Base-by-base conservation (phyloP, 2,888 invertebrate genomes). In the Pristionchus fissidentatus region DNA sequence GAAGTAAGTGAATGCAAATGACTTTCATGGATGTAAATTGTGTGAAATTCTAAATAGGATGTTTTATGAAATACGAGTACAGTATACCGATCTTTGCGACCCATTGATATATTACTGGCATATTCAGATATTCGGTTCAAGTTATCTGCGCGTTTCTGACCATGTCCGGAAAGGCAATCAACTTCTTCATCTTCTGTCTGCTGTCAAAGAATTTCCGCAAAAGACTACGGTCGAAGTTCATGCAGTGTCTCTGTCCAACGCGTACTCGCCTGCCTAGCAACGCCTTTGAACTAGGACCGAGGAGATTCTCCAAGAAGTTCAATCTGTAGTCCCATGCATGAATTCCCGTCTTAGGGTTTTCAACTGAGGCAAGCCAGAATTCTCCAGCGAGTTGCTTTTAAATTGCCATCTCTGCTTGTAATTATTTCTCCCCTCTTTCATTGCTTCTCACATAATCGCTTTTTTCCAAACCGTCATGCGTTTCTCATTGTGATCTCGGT, bases 161-260 rank as follows among this genome's bases (percentile, higher is more conserved):
- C 10, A 70, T 70, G 70, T 5, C 26, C 8, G 70, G 70, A 1
- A 70, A 70, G 22, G 41, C 70, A 0, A 15, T 55, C 22, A 55
- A 52, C 26, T 32, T 81, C 19, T n/a, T 81, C 46, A 38, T 81
- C 32, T 81, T 81, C 80, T 81, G 80, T 22, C 38, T 46, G 3
- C 35, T 32, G 3, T 81, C 60, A 7, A 32, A 10, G 22, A 60
- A 62, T 32, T 81, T 81, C 46, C 80, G 62, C 19, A 43, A 29
- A 19, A n/a, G 62, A 29, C 43, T 81, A 10, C 1, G 8, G 70
- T 26, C n/a, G 13, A 49, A 49, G 49, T 29, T 46, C 35, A 49
- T 32, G 13, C 32, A 49, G 70, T 41, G 70, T 38, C 19, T 22
- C n/a, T 19, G n/a, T n/a, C n/a, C n/a, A n/a, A n/a, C n/a, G n/a